Evolutionary conservation across 2,888 invertebrate species (phyloP), one percentile per base, ranked within the genome.

Genomic region (Dichetophora obliterata): DNA sequence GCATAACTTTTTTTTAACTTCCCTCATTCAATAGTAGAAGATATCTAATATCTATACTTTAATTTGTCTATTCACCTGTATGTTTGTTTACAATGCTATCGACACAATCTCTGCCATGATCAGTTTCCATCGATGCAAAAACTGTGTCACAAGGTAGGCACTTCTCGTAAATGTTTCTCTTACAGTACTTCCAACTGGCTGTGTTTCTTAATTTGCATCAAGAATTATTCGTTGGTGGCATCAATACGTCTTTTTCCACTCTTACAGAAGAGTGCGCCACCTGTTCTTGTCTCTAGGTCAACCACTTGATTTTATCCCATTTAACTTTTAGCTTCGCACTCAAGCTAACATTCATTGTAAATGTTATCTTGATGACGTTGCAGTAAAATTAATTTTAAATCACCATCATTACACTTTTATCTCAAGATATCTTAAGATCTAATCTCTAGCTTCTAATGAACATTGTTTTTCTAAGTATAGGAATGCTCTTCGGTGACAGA

Each of bases 1-100:
- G n/a, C n/a, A n/a, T n/a, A 76, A 59, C 73, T 76, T 78, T 5
- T 65, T 70, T 63, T 73, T 69, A 69, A 54, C 3, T 8, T 37
- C 37, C 37, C 37, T 37, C 8, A 37, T 37, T 8, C 5, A 8
- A 6, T 37, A 8, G 6, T 37, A 6, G 5, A 37, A 43, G 11
- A 43, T 1, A 11, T 6, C 11, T 59, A 22, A 14, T 0, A 4
- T 14, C 3, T 9, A 11, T 24, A 4, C 57, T 24, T 24, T 0
- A 22, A 59, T 59, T 19, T 22, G 57, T 59, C 57, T 22, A 14
- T 22, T 27, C 1, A 27, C 9, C n/a, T 59, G n/a, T 24, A 9
- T 59, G 24, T 59, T 22, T 59, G 24, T 59, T 59, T 9, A 59
- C 57, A 59, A 24, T 19, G 24, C 57, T 5, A 59, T 59, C 24